Evolutionary conservation across 2,113 vertebrate species (phyloP), one percentile per base, ranked within the genome.

Genomic region (Ctenodactylus gundi): DNA sequence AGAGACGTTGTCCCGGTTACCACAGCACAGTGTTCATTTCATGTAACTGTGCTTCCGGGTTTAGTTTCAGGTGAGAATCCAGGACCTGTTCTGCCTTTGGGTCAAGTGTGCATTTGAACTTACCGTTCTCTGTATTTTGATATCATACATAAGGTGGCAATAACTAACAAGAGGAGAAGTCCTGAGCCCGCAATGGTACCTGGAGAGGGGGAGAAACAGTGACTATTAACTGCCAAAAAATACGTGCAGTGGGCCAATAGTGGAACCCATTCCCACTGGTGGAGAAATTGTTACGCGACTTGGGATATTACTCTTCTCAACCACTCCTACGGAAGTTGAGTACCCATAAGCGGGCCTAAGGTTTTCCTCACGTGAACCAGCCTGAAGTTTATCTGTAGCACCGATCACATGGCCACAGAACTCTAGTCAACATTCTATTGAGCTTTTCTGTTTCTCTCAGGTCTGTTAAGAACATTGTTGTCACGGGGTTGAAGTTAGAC

Each of bases 81-180:
- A 44, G 68, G 46, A 72, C 0, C 7, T 60, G 46, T 13, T 78
- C 31, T 81, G 29, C 34, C 34, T 57, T 76, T 86, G 78, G 41
- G n/a, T 70, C 46, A 67, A 88, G 10, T 18, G 91, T 27, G 21
- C 25, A n/a, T 36, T 68, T 77, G 57, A 53, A 96, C 97, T 97
- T 78, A 97, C 97, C 88, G 81, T 91, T 34, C 88, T 94, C 29
- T 95, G 41, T 81, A 14, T 84, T 92, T 97, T 36, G 72, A 15
- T 84, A 96, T 76, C 82, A 88, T 83, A 75, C 0, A 68, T 51
- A 75, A 62, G 46, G 49, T 0, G 34, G 83, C 13, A 44, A 1
- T 2, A 70, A 39, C 17, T 93, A 97, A 88, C 58, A 90, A 9
- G 23, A 92, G 12, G 68, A 97, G 68, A 44, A 92, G 0, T 51